phyloP scores from a whole-genome alignment of 37 sponge, comb jelly and placozoan genomes.

The Axinella damicornis region DNA sequence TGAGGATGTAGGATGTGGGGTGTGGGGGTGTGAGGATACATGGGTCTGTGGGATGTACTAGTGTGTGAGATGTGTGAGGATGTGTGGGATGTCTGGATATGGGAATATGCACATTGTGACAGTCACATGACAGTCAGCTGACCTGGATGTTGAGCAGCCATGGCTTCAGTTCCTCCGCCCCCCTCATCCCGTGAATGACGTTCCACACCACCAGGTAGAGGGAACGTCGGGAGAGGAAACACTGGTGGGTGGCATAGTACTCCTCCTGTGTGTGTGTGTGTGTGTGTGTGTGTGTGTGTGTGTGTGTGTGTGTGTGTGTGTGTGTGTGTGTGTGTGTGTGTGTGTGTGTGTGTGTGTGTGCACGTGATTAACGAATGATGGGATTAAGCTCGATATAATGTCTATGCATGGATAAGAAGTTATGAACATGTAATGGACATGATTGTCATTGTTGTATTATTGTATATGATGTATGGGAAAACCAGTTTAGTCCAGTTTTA shows the following conservation, averaged over 20 bases:
- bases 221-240: constrained; percentile 75
- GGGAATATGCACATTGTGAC: neutral
- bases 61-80: neutral
- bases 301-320: neutral
- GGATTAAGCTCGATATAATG: too few species aligned
- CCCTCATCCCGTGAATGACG: constrained; percentile 62
- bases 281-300: neutral
- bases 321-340: neutral
- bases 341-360: constrained; percentile 13
- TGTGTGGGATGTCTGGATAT: neutral
- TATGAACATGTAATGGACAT: too few species aligned
- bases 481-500: too few species aligned
- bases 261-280: constrained; percentile 53
- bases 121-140: neutral
- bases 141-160: constrained; percentile 90
- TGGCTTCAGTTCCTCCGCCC: constrained; percentile 63
- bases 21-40: too few species aligned
- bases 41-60: neutral
- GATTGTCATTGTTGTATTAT: too few species aligned
- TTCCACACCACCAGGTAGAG: constrained; percentile 87
- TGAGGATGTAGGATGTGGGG: too few species aligned
- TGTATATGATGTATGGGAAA: too few species aligned
- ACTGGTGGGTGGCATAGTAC: constrained; percentile 87
- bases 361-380: too few species aligned
- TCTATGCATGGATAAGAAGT: too few species aligned